Percentiles rank a stretch among this genome's conserved stretches.
Conservation (phyloP, 2,113 vertebrate species). For the Carassius carassius region DNA sequence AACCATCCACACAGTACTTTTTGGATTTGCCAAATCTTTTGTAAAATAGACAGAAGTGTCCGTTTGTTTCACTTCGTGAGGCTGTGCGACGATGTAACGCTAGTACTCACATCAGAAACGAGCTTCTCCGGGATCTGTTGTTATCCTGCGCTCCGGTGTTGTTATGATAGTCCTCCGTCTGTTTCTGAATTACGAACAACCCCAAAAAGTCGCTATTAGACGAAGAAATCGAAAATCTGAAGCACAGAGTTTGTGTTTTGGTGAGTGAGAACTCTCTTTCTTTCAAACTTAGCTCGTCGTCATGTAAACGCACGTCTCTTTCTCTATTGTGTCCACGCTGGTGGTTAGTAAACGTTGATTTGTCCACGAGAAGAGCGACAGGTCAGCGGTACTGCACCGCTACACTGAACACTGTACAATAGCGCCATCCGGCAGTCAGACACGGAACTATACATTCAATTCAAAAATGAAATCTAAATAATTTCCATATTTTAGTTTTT, state of each 20-base stretch:
- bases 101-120: conserved; percentile 5
- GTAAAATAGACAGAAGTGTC: not conserved
- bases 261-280: not conserved
- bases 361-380: no score
- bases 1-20: not conserved
- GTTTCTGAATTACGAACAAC: conserved; percentile 7
- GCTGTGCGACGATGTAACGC: not conserved
- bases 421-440: no score
- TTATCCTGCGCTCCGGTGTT: not conserved
- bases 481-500: no score
- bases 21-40: not conserved
- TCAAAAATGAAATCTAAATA: no score
- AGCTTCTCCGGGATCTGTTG: not conserved
- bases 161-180: not conserved
- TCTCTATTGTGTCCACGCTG: conserved; percentile 15
- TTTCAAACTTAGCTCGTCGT: not conserved
- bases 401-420: no score
- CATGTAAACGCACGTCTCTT: not conserved
- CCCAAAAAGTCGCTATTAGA: not conserved
- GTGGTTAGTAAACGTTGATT: not conserved
- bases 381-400: no score
- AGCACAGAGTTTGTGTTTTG: not conserved
- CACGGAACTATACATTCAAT: no score
- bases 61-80: not conserved
- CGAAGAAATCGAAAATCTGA: not conserved